Conservation (phyloP, 1,140 invertebrate genomes). For the Rhizoglyphus robini region DNA sequence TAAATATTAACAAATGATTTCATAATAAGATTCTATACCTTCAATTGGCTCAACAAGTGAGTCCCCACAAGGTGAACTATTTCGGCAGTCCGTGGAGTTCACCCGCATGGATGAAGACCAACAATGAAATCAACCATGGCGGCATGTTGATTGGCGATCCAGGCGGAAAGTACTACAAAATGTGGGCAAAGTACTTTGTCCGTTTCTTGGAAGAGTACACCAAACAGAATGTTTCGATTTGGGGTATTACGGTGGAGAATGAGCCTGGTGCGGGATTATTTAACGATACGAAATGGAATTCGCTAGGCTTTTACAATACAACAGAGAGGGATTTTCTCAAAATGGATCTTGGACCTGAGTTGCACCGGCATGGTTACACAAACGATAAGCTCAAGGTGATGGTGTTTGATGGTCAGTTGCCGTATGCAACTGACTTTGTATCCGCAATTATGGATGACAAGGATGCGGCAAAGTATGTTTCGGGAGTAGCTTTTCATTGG, state of each 20-base stretch:
- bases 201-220: conserved; percentile 28
- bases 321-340: conserved; percentile 33
- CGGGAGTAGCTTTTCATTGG: conserved; percentile 48
- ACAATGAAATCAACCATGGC: conserved; percentile 33
- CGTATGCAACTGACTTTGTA: conserved; percentile 28
- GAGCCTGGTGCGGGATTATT: conserved; percentile 35
- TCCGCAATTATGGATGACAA: conserved; percentile 29
- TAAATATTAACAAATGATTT: not conserved
- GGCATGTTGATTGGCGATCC: no score
- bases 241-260: conserved; percentile 40
- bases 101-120: conserved; percentile 40
- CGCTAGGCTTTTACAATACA: conserved; percentile 35
- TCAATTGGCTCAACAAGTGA: conserved; percentile 39
- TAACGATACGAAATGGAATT: conserved; percentile 34
- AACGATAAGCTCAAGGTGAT: conserved; percentile 27
- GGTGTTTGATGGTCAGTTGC: conserved; percentile 30
- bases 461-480: conserved; percentile 19
- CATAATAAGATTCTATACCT: conserved; percentile 48
- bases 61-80: no score
- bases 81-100: conserved; percentile 61
- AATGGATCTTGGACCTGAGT: conserved; percentile 31
- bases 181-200: conserved; percentile 36
- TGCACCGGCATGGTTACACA: conserved; percentile 25
- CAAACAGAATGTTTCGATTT: conserved; percentile 24
- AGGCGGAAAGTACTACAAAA: conserved; percentile 36